Evolutionary conservation across 2,888 invertebrate species (phyloP).

Genomic region (Gymnosoma rotundatum): DNA sequence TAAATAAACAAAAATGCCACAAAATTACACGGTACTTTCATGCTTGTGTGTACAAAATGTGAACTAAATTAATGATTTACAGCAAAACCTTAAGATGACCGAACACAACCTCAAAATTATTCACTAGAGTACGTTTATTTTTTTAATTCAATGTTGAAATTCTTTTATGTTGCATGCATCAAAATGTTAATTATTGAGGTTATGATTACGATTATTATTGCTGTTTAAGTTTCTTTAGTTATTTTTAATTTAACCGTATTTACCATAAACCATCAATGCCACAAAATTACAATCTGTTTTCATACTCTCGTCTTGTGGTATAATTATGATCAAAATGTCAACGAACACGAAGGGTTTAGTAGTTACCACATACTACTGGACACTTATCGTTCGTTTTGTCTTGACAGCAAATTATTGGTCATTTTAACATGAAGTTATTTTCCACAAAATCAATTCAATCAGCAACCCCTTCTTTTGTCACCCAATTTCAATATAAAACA

Average conservation of each 20-base stretch:
- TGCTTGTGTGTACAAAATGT: background rate
- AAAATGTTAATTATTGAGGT: slow-evolving; percentile 14
- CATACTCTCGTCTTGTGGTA: slow-evolving; percentile 21
- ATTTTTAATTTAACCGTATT: slow-evolving; percentile 47
- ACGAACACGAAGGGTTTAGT: slow-evolving; percentile 54
- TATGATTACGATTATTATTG: slow-evolving; percentile 40
- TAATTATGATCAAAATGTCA: slow-evolving; percentile 60
- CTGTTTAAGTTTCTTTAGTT: slow-evolving; percentile 39
- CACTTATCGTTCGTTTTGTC: slow-evolving; percentile 3
- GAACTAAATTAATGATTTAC: slow-evolving; percentile 32
- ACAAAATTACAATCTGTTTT: slow-evolving; percentile 56
- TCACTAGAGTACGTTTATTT: background rate
- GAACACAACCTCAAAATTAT: slow-evolving; percentile 17
- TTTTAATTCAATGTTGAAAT: background rate
- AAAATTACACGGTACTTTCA: slow-evolving; percentile 6
- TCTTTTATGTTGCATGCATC: slow-evolving; percentile 38
- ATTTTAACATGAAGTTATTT: background rate
- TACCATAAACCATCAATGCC: slow-evolving; percentile 58
- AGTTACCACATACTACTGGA: slow-evolving; percentile 19
- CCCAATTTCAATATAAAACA: slow-evolving; percentile 52
- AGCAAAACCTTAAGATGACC: slow-evolving; percentile 27
- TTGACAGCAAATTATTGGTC: slow-evolving; percentile 34
- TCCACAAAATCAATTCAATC: slow-evolving; percentile 51
- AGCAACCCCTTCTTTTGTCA: slow-evolving; percentile 59
- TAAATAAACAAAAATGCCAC: slow-evolving; percentile 43